Base-by-base conservation (phyloP, 2,888 invertebrate species). In the Malthinus seriepunctatus region DNA sequence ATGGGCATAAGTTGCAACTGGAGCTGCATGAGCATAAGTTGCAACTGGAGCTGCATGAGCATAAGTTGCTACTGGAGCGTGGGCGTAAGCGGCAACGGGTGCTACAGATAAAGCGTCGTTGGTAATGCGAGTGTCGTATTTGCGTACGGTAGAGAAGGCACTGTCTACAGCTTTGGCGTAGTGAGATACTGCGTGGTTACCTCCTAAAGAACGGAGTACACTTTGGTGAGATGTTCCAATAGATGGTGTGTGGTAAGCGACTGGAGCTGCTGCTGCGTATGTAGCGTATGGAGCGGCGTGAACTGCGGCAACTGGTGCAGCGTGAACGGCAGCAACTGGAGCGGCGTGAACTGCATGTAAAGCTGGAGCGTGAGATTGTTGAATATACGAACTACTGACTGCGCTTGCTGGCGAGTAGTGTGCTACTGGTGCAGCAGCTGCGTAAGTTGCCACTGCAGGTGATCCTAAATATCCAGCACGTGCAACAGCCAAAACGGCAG, bases 101-200 rank as follows among this genome's bases (percentile, higher is more conserved):
- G 76, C 72, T 15, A 80, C 82, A 53, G 81, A 72, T 48, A 76
- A 69, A 65, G 79, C 81, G 69, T 86, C 84, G 69, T 84, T 84
- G 76, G 81, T 82, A 74, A 83, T 77, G 64, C 84, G 81, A 48
- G 83, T 83, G 63, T 85, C 83, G 74, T 78, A 80, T 76, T 85
- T 85, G 72, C 83, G 82, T 32, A 85, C 82, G 70, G 82, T 84
- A 63, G 84, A 84, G 79, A 82, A 85, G 53, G 85, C 82, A 49
- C 83, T 83, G 69, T 85, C 83, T 32, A 84, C 82, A 51, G 83
- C 82, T 75, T 85, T 86, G 67, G 82, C 81, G 78, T 82, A 80
- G 71, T 80, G 79, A 53, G 85, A 84, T 3, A 85, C 81, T 38
- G 81, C 81, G 56, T 79, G 78, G 68, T 83, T 83, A 51, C 77